Evolutionary conservation across 2,797 vertebrate genomes (phyloP), one percentile per base, ranked within the genome.

Genomic region (Hoplostethus mediterraneus): DNA sequence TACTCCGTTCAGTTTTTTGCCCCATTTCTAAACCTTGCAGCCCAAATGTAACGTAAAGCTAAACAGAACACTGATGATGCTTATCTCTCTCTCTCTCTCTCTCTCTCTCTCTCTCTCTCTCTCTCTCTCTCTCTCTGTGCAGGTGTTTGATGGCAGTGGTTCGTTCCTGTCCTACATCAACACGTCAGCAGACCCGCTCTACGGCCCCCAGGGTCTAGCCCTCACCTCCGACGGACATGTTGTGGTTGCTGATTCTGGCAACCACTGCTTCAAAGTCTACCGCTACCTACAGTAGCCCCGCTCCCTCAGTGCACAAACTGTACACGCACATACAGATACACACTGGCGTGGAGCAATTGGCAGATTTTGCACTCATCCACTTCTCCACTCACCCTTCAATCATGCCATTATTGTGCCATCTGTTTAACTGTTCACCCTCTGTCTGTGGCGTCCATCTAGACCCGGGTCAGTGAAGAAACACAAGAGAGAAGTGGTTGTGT

Each of bases 241-340:
- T 56, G 97, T 98, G 81, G 98, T 99, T 9, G 98, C 98, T 62
- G 98, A 99, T 93, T 99, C 98, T 66, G 98, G 98, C 82, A 99
- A 99, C 93, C 98, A 99, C 89, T 99, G 98, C 93, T 99, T 98
- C 91, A 99, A 99, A 94, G 95, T 99, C 81, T 99, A 99, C 83
- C 96, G 97, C 82, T 99, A 99, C 88, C 94, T 99, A 75, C 97
- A 99, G 92, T 99, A 96, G 95, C 80, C 36, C 52, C 2, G 25
- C 17, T 2, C 38, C 13, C 8, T 13, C 53, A 0, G 30, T 5
- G 31, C 51, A 67, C 71, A 75, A 33, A 70, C 49, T 80, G 65
- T 71, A 63, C 21, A 54, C 49, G 42, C 21, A 3, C 33, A 52
- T 40, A 47, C 40, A 67, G 52, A 66, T 25, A 57, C 53, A 33